These are phyloP conservation scores for Festucalex cinctus DNA, from an alignment of 2,113 vertebrate species.

Conservation along the genomic window DNA sequence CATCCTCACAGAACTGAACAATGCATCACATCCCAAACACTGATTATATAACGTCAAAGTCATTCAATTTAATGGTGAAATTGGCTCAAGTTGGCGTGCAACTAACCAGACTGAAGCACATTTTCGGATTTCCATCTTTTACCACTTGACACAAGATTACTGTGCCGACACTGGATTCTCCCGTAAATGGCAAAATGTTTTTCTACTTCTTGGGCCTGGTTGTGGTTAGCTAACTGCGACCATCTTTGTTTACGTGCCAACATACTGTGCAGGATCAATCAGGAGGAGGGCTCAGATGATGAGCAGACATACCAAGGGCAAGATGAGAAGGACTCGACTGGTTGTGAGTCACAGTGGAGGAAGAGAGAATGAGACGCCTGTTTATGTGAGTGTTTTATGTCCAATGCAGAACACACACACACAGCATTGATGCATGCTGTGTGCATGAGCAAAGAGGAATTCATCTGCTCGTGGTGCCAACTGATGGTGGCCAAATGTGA, in stretches of 20 bases:
- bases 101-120: slow-evolving; percentile 19
- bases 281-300: slow-evolving; percentile 30
- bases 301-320: slow-evolving; percentile 29
- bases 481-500: background rate
- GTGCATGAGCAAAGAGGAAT: slow-evolving; percentile 11
- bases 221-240: slow-evolving; percentile 46
- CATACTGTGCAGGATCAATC: slow-evolving; percentile 43
- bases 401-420: slow-evolving; percentile 22
- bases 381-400: slow-evolving; percentile 16
- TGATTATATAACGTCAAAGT: slow-evolving; percentile 25
- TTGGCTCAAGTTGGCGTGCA: slow-evolving; percentile 23
- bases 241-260: slow-evolving; percentile 45
- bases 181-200: slow-evolving; percentile 34
- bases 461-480: background rate
- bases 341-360: slow-evolving; percentile 54
- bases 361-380: slow-evolving; percentile 7
- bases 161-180: slow-evolving; percentile 41
- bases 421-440: slow-evolving; percentile 12
- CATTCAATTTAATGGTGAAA: slow-evolving; percentile 31
- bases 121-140: slow-evolving; percentile 55
- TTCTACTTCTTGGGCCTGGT: slow-evolving; percentile 44
- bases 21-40: slow-evolving; percentile 17
- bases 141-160: slow-evolving; percentile 50
- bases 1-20: slow-evolving; percentile 7
- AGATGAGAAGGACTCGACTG: slow-evolving; percentile 39